Conservation (phyloP, 2,113 vertebrate species). For the Merops nubicus region DNA sequence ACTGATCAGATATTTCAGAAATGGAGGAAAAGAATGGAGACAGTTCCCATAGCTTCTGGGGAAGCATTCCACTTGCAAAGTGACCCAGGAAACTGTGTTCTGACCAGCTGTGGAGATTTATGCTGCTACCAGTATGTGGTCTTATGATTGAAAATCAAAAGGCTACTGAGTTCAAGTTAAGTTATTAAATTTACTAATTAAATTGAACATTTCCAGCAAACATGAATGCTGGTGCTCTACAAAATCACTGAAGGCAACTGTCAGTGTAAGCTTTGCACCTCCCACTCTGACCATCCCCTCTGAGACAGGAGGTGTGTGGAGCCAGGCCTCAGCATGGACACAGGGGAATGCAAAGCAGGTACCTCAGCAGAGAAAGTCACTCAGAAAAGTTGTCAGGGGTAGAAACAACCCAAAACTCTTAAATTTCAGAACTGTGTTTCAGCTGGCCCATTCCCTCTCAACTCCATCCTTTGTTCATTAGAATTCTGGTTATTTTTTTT, state of each 20-base stretch:
- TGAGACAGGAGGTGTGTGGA: not conserved
- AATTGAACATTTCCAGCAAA: not conserved
- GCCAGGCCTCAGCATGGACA: not conserved
- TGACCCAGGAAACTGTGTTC: accelerated
- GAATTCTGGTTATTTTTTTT: not conserved
- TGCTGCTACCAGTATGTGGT: not conserved
- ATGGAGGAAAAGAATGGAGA: not conserved
- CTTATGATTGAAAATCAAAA: not conserved
- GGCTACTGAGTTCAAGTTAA: not conserved
- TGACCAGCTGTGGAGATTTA: not conserved
- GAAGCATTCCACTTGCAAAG: not conserved
- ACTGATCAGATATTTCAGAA: conserved; percentile 23
- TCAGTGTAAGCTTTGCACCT: too few relatives aligned
- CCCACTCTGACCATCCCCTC: not conserved
- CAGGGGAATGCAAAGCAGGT: not conserved
- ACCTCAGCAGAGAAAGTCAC: not conserved
- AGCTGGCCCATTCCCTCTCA: not conserved
- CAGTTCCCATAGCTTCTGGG: not conserved
- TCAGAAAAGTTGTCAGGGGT: not conserved
- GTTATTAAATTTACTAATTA: not conserved
- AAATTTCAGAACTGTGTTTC: not conserved
- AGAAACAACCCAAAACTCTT: not conserved
- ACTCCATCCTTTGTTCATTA: not conserved
- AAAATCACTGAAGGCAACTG: not conserved
- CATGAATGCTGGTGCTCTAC: not conserved